A percentile compares a stretch with the other conserved stretches of the same genome.
Evolutionary conservation across 2,113 vertebrate genomes (phyloP).

Genomic region (Puntigrus tetrazona): DNA sequence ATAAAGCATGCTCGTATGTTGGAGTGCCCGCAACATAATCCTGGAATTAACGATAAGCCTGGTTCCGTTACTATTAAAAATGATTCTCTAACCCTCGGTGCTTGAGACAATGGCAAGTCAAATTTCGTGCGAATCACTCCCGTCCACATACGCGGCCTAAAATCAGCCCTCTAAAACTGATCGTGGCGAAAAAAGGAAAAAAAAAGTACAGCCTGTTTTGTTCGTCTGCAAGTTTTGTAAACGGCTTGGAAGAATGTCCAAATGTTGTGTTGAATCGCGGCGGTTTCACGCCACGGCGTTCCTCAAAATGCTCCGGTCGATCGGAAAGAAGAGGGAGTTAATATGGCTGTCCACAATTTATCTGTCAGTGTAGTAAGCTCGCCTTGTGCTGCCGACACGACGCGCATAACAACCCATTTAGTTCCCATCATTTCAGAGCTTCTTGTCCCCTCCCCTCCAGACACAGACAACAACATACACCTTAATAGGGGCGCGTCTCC

Average conservation of each 20-base stretch:
- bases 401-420: slow-evolving; percentile 67
- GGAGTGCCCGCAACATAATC: not conserved
- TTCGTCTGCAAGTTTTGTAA: slow-evolving; percentile 22
- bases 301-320: slow-evolving; percentile 44
- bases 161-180: not conserved
- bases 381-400: slow-evolving; percentile 63
- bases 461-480: slow-evolving; percentile 79
- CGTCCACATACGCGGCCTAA: slow-evolving; percentile 20
- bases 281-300: slow-evolving; percentile 35
- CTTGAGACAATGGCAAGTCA: slow-evolving; percentile 4
- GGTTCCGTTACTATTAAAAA: not conserved
- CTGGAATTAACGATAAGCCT: not conserved
- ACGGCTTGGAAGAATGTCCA: slow-evolving; percentile 30
- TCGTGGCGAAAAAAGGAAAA: not conserved
- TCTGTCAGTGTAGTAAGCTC: slow-evolving; percentile 63
- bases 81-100: not conserved
- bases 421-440: slow-evolving; percentile 64
- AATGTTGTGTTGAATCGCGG: not conserved
- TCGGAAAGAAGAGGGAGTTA: slow-evolving; percentile 57
- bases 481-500: slow-evolving; percentile 71
- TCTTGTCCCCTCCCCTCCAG: slow-evolving; percentile 70
- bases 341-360: slow-evolving; percentile 67
- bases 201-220: slow-evolving; percentile 2
- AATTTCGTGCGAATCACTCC: not conserved
- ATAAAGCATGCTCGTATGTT: not conserved